Evolutionary conservation across 2,797 vertebrate species (phyloP), one percentile per base, ranked within the genome.

Genomic region (Diplodus puntazzo): DNA sequence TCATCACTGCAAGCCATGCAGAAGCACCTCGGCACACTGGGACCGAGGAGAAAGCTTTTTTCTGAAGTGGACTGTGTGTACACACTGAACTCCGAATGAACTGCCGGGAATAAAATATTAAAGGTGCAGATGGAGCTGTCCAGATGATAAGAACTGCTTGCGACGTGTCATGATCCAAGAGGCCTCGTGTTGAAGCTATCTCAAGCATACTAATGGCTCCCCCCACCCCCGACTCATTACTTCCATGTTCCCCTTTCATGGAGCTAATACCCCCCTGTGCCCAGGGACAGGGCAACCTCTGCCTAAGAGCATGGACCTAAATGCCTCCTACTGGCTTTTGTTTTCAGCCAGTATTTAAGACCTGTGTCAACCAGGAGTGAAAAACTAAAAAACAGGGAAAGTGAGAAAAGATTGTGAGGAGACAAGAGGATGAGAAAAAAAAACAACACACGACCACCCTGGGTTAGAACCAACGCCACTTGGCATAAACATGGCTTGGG

Each of bases 91-190:
- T 99, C 95, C 89, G 89, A 92, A 94, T 99, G 98, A 99, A 99
- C 98, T 90, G 89, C 84, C 4, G 50, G 79, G 95, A 96, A 98
- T 99, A 95, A 99, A 99, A 99, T 98, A 99, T 99, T 99, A 96
- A 99, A 96, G 95, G 96, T 96, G 96, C 97, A 98, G 97, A 99
- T 99, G 97, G 98, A 98, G 96, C 96, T 97, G 97, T 98, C 97
- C 96, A 92, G 95, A 96, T 97, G 98, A 98, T 95, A 97, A 96
- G 97, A 98, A 97, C 96, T 95, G 95, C 95, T 97, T 94, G 92
- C 95, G 97, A 98, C 92, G 93, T 97, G 97, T 97, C 97, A 98
- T 98, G 97, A 98, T 99, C 97, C 96, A 96, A 97, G 94, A 93
- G 92, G 91, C 90, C 96, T 96, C 96, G 97, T 96, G 97, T 97